phyloP scores from a whole-genome alignment of 1,140 invertebrate genomes.

The Drosophila hydei region DNA sequence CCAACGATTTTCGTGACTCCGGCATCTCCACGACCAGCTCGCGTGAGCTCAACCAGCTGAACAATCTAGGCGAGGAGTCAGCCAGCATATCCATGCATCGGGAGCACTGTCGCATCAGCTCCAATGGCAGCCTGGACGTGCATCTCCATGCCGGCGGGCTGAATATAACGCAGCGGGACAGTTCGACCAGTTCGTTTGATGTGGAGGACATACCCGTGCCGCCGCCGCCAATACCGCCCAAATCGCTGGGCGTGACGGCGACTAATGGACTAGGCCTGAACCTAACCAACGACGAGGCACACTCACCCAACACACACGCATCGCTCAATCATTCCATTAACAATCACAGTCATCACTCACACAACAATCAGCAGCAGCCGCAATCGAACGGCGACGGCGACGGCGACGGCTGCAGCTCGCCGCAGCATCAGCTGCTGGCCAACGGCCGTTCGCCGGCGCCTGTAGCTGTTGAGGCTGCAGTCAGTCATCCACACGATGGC shows the following conservation, averaged over 20 bases:
- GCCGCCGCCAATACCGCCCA: constrained; percentile 78
- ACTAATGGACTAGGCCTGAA: constrained; percentile 49
- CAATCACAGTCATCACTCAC: constrained; percentile 49
- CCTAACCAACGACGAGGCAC: constrained; percentile 51
- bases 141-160: constrained; percentile 44
- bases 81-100: constrained; percentile 67
- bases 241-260: constrained; percentile 63
- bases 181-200: constrained; percentile 74
- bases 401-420: constrained; percentile 50
- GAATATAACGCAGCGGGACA: constrained; percentile 77
- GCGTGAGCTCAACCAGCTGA: constrained; percentile 74
- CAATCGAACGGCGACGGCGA: constrained; percentile 43
- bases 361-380: constrained; percentile 49
- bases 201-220: constrained; percentile 79
- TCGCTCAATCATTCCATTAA: constrained; percentile 72
- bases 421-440: constrained; percentile 40
- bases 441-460: constrained; percentile 46
- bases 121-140: constrained; percentile 72
- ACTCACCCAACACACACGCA: constrained; percentile 58
- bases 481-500: constrained; percentile 74
- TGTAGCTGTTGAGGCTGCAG: constrained; percentile 57
- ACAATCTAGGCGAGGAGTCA: constrained; percentile 77
- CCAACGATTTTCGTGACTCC: constrained; percentile 81
- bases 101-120: constrained; percentile 74
- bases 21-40: constrained; percentile 82